Evolutionary conservation across 2,113 vertebrate genomes (phyloP), one percentile per base, ranked within the genome.

Genomic region (Brachionichthys hirsutus): DNA sequence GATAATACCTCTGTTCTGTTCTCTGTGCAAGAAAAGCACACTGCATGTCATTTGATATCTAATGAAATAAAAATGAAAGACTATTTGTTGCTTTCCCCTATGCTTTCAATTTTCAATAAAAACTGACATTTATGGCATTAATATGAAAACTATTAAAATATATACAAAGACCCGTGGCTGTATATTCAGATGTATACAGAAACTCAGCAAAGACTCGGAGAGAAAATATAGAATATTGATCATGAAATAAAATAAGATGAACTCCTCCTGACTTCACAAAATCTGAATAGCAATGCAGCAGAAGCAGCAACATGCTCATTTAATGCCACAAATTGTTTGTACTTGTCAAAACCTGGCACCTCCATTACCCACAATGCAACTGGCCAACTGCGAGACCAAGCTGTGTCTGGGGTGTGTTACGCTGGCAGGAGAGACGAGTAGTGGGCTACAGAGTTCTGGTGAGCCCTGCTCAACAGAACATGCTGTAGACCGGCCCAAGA

Each of bases 1-100:
- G 41, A 62, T 7, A n/a, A n/a, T n/a, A n/a, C n/a, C 34, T 78
- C 86, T 89, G 70, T 49, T 63, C 24, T 30, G 24, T 30, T 53
- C 14, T 17, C 4, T 47, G 17, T 59, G 42, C 42, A 30, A 44
- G 20, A 30, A 15, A 7, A 24, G 15, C 3, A 12, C n/a, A 47
- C 18, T 48, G 20, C 2, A 20, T 17, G 16, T 46, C 4, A 18
- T 17, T 46, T 46, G 8, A 10, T 3, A 12, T 38, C 9, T 1
- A 38, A 38, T 35, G 9, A 35, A 9, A 6, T 35, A 38, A 38
- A 10, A 38, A 1, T 10, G 1, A 38, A 38, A 38, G 36, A 38
- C 3, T 6, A 30, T 30, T 4, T 2, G 1, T 30, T 38, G 8
- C 8, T 12, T 50, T 30, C 0, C 1, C 14, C 16, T 15, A 36